Percentiles rank a stretch among this genome's conserved stretches.
Conservation (phyloP, 2,888 invertebrate genomes). For the Scaptomyza flava region DNA sequence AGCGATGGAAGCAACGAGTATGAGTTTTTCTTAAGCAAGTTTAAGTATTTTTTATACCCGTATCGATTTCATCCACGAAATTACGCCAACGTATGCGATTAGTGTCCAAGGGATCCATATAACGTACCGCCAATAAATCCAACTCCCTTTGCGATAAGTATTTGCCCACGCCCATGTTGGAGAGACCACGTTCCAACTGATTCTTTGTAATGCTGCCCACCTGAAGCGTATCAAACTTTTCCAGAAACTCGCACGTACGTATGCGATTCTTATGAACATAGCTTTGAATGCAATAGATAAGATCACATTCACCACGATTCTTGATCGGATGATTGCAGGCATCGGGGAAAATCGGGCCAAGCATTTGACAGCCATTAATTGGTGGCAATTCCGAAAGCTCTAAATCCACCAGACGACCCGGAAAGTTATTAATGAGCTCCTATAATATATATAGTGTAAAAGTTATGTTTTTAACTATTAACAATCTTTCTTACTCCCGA, state of each 20-base stretch:
- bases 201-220: constrained; percentile 88
- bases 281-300: constrained; percentile 86
- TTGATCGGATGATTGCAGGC: constrained; percentile 67
- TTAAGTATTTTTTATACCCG: constrained; percentile 85
- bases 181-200: constrained; percentile 90
- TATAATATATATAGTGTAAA: constrained; percentile 48
- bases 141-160: constrained; percentile 88
- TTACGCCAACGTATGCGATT: constrained; percentile 90
- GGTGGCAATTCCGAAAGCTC: constrained; percentile 88
- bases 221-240: constrained; percentile 89
- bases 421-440: constrained; percentile 86
- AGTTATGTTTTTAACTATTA: neutral
- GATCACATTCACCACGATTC: constrained; percentile 72
- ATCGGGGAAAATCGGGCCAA: constrained; percentile 67
- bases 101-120: constrained; percentile 89
- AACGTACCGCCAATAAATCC: constrained; percentile 87
- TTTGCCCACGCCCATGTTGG: constrained; percentile 87
- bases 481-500: constrained; percentile 51
- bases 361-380: constrained; percentile 65
- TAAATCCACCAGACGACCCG: constrained; percentile 88
- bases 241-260: constrained; percentile 89
- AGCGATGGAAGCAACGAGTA: neutral
- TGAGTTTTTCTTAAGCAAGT: accelerated
- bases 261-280: constrained; percentile 88
- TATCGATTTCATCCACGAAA: constrained; percentile 91